A percentile compares a stretch with the other conserved stretches of the same genome.
Conservation (phyloP, 2,113 vertebrate species). For the Cervus canadensis region DNA sequence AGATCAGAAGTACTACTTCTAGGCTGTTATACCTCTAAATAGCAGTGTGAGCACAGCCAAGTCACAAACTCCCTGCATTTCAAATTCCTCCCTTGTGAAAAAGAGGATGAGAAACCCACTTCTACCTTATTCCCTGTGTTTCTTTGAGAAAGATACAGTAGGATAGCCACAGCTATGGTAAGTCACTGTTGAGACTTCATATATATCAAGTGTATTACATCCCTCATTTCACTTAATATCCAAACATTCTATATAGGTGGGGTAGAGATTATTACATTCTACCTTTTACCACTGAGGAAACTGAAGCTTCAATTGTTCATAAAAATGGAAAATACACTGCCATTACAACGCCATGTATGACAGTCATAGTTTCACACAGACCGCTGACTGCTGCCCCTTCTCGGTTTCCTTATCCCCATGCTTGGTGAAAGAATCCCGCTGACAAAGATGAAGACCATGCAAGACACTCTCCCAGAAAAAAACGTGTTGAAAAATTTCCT, state of each 20-base stretch:
- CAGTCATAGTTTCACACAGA: fast-evolving
- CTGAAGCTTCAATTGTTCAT: neutral
- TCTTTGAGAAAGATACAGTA: neutral
- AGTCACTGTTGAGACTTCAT: neutral
- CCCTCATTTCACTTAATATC: neutral
- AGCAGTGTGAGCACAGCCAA: neutral
- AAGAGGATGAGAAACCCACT: neutral
- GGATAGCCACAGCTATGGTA: neutral
- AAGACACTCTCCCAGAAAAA: slow-evolving; percentile 65
- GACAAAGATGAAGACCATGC: slow-evolving; percentile 66
- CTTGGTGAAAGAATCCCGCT: slow-evolving; percentile 65
- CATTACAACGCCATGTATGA: neutral
- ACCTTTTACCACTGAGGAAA: neutral
- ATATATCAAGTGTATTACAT: fast-evolving
- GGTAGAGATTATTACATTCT: neutral
- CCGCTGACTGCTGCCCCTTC: fast-evolving
- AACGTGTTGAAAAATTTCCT: slow-evolving; percentile 68
- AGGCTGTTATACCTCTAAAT: too few relatives aligned
- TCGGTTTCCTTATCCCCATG: neutral
- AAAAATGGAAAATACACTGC: fast-evolving
- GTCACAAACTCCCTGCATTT: neutral
- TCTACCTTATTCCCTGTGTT: fast-evolving
- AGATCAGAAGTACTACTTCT: neutral
- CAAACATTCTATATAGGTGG: neutral
- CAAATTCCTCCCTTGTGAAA: neutral